These are phyloP conservation scores for Drymonia ruficornis DNA, from an alignment of 2,888 invertebrate genomes.

Conservation along the genomic window DNA sequence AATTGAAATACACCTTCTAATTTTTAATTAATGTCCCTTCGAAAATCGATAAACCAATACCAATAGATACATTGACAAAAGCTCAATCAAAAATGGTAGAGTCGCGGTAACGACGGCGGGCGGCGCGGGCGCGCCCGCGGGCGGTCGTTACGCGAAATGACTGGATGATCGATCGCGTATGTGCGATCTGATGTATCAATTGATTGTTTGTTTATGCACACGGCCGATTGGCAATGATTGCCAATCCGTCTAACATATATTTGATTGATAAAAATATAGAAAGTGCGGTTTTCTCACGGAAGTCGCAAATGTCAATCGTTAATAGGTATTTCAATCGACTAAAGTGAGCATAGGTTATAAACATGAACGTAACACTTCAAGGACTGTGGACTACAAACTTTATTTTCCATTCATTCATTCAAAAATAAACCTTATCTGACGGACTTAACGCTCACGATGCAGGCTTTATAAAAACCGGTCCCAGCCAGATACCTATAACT, in stretches of 20 bases:
- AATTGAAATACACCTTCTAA: not conserved
- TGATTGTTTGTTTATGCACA: conserved; percentile 7
- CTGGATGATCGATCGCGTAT: conserved; percentile 33
- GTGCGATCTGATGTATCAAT: conserved; percentile 30
- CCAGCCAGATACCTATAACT: no score
- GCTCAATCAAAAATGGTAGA: conserved; percentile 28
- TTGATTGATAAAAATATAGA: conserved; percentile 8
- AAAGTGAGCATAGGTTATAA: conserved; percentile 1
- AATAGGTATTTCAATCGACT: not conserved
- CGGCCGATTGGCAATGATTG: conserved; percentile 4
- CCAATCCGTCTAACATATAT: conserved; percentile 6
- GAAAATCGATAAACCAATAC: conserved; percentile 10
- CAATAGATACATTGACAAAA: conserved; percentile 29
- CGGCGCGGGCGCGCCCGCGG: conserved; percentile 14
- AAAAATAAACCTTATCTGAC: no score
- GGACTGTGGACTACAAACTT: no score
- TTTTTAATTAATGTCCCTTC: not conserved
- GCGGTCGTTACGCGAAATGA: conserved; percentile 35
- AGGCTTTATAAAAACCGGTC: no score
- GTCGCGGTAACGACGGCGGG: conserved; percentile 11
- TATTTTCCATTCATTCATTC: no score
- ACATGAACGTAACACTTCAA: no score
- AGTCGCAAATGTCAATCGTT: conserved; percentile 2
- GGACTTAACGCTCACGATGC: no score
- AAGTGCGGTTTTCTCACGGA: conserved; percentile 7